phyloP scores from a whole-genome alignment of 1,140 invertebrate genomes.

The Orchestia grillus region DNA sequence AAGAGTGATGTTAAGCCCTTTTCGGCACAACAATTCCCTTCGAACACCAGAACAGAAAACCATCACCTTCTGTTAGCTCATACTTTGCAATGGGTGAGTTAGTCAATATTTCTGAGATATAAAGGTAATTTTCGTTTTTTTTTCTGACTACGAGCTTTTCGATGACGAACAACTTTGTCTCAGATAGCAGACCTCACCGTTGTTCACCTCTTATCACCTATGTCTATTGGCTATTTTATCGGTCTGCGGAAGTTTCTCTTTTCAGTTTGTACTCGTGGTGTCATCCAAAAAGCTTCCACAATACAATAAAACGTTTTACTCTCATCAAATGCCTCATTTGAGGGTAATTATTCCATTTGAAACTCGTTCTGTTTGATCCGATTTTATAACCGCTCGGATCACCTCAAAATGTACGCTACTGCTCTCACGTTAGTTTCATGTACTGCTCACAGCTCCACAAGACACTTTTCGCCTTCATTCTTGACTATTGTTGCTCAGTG shows the following conservation, averaged over 20 bases:
- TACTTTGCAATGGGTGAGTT: not conserved
- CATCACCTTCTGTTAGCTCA: not conserved
- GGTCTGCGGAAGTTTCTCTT: not conserved
- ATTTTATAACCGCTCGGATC: not conserved
- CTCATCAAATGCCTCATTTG: not conserved
- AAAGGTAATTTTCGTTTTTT: not conserved
- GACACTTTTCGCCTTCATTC: not conserved
- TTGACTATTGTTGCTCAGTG: conserved; percentile 58
- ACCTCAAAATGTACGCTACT: not conserved
- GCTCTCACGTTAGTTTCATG: not conserved
- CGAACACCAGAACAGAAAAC: not conserved
- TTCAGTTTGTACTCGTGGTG: not conserved
- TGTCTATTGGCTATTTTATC: not conserved
- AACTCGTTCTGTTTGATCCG: not conserved
- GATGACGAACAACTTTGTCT: not conserved
- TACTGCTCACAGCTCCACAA: not conserved
- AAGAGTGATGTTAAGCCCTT: not conserved
- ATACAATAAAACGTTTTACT: not conserved
- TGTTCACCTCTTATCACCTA: not conserved
- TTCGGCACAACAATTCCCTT: not conserved
- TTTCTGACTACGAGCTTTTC: not conserved
- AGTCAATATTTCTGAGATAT: not conserved
- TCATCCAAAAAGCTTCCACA: too few species aligned
- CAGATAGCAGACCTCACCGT: not conserved
- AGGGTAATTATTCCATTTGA: not conserved